phyloP scores from a whole-genome alignment of 2,113 vertebrate species.

The Petrocephalus microphthalmus region DNA sequence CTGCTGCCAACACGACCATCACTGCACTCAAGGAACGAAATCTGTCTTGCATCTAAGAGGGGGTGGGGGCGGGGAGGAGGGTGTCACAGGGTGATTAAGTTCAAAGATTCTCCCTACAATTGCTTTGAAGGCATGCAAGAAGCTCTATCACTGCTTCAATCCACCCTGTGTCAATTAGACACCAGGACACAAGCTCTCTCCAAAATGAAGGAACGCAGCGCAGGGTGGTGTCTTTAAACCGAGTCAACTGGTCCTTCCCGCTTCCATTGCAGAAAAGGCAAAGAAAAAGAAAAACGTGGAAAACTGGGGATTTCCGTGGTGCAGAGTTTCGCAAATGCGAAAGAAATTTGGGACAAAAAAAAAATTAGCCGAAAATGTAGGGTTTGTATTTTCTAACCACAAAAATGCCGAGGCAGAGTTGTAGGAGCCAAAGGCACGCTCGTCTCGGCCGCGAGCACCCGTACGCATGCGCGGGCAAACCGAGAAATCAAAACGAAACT shows the following conservation, averaged over 20 bases:
- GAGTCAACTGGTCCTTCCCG: neutral
- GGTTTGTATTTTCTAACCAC: neutral
- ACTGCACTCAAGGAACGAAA: neutral
- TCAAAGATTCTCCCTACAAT: neutral
- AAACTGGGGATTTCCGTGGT: neutral
- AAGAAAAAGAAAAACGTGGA: neutral
- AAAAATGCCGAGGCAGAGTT: neutral
- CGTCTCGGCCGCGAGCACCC: neutral
- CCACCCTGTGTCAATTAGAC: neutral
- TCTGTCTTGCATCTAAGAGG: neutral
- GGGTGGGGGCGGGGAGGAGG: neutral
- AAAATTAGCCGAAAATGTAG: neutral
- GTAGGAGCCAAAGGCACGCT: neutral
- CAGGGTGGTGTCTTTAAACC: neutral
- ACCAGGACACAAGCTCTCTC: neutral
- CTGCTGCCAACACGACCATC: neutral
- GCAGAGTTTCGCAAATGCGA: neutral
- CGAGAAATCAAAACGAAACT: neutral
- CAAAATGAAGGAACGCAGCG: neutral
- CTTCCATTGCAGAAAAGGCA: neutral
- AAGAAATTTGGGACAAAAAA: neutral
- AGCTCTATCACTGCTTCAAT: neutral
- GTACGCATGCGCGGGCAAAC: neutral
- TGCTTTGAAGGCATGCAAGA: too few species aligned
- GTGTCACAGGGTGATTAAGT: neutral